Evolutionary conservation across 2,113 vertebrate genomes (phyloP), one percentile per base, ranked within the genome.

Genomic region (Indicator indicator): DNA sequence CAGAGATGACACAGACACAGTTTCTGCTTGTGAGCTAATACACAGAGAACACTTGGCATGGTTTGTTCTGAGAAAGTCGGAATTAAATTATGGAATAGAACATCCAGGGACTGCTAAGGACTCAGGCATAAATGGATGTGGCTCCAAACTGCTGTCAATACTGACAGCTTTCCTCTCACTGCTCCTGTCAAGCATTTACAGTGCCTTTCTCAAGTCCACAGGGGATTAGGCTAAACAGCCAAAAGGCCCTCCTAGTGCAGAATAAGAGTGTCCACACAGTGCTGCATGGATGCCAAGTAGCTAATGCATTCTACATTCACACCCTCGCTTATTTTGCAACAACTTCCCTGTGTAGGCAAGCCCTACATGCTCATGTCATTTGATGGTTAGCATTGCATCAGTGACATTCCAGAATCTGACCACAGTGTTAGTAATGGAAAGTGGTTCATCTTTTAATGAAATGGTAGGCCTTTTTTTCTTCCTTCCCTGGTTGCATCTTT

Each of bases 321-420:
- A 96, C 96, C 96, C 96, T 96, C 4, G 1, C 74, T 81, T 92
- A 72, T 96, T 96, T 94, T 95, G 95, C 96, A 97, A 96, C 92
- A 96, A 80, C 94, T 96, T 97, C 96, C 93, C 81, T 97, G 95
- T 97, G 95, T 93, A 96, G 96, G 93, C 95, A 95, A 92, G 96
- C 92, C 88, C 90, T 93, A 38, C 86, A 78, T 50, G 92, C 86
- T 95, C 96, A 75, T 96, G 95, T 95, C 96, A 96, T 95, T 95
- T 96, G 95, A 95, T 96, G 96, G 96, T 96, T 96, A 96, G 91
- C 46, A 18, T 97, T 97, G 96, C 95, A 95, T 96, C 95, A 97
- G 93, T 96, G 95, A 70, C 95, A 96, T 97, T 96, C 95, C 94
- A 96, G 93, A 94, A 90, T 93, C 94, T 96, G 95, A 96, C 96